Conservation (phyloP, 2,113 vertebrate species). For the Cacatua alba region DNA sequence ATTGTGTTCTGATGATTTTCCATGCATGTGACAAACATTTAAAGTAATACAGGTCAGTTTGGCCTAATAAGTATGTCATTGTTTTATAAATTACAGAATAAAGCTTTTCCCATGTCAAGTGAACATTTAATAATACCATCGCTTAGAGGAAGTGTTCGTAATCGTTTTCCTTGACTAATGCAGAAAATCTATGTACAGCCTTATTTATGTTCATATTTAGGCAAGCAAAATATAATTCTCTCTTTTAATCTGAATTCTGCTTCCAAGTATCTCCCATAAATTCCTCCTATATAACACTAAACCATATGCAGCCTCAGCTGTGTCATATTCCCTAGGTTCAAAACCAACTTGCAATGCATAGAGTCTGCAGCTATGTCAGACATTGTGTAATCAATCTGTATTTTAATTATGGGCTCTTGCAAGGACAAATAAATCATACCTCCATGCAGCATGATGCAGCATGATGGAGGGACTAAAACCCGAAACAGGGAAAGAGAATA, state of each 20-base stretch:
- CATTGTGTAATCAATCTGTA: slow-evolving; percentile 25
- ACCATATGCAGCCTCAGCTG: slow-evolving; percentile 31
- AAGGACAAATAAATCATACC: slow-evolving; percentile 18
- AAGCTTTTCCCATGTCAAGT: background rate
- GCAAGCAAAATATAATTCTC: slow-evolving; percentile 6
- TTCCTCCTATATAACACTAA: slow-evolving; percentile 35
- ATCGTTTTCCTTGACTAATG: background rate
- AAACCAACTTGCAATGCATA: background rate
- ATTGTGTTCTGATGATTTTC: background rate
- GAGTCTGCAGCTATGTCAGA: background rate
- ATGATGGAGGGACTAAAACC: background rate
- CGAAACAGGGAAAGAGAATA: background rate
- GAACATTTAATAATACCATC: background rate
- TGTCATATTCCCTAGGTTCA: background rate
- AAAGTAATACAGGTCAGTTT: background rate
- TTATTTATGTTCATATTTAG: slow-evolving; percentile 33
- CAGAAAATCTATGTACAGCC: background rate
- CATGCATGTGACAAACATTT: background rate
- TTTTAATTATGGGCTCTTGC: slow-evolving; percentile 26
- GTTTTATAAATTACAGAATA: background rate
- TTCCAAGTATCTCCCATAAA: slow-evolving; percentile 16
- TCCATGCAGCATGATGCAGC: background rate
- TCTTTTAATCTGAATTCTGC: slow-evolving; percentile 37
- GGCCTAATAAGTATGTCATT: background rate
- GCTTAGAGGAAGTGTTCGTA: background rate